A percentile compares a stretch with the other conserved stretches of the same genome.
These are phyloP conservation scores for Liparis tanakae DNA, from an alignment of 2,797 vertebrate genomes.

Conservation along the genomic window DNA sequence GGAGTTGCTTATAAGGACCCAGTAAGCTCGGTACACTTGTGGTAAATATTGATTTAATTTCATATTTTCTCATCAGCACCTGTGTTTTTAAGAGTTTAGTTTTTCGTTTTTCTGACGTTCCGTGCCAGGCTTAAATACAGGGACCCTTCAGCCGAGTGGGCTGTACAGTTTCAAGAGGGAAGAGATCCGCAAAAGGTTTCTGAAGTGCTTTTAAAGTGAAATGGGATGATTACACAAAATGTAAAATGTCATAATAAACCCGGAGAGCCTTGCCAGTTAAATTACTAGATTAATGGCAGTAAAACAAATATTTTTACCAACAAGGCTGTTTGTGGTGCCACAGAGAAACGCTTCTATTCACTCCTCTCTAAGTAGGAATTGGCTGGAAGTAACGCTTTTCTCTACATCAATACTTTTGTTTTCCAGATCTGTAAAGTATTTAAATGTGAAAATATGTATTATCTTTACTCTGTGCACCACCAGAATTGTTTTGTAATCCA, in stretches of 20 bases:
- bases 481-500: not conserved
- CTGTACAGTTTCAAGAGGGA: not conserved
- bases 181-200: not conserved
- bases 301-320: not conserved
- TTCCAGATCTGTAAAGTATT: not conserved
- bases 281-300: not conserved
- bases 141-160: not conserved
- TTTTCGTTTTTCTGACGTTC: not conserved
- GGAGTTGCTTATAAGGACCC: not conserved
- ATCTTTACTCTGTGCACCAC: not conserved
- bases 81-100: no score
- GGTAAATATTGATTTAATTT: not conserved
- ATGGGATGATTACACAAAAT: not conserved
- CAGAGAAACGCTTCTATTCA: not conserved
- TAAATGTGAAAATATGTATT: not conserved
- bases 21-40: not conserved
- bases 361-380: not conserved
- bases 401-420: not conserved
- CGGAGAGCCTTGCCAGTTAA: not conserved
- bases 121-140: not conserved
- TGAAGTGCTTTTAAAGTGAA: not conserved
- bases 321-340: not conserved
- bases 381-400: not conserved
- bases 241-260: not conserved
- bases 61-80: not conserved